A percentile compares a stretch with the other conserved stretches of the same genome.
phyloP scores from a whole-genome alignment of 2,888 invertebrate genomes.

The Odontomyia ornata region DNA sequence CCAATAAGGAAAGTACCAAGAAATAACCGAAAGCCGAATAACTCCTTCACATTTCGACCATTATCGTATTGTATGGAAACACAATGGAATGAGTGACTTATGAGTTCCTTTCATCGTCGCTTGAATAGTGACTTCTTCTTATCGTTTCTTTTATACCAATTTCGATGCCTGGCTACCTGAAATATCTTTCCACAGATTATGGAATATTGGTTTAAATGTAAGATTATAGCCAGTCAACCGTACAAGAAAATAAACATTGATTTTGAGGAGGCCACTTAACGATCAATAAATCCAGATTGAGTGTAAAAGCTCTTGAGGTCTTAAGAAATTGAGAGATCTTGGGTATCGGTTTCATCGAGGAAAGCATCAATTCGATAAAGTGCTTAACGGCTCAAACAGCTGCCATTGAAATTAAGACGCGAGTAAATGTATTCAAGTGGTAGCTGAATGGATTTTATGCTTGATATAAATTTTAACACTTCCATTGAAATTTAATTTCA shows the following conservation, averaged over 20 bases:
- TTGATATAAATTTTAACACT: too few species aligned
- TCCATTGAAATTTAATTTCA: too few species aligned
- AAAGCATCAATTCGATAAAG: conserved; percentile 5
- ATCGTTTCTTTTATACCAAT: neutral
- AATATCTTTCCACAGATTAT: neutral
- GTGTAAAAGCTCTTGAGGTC: neutral
- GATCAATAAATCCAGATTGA: conserved; percentile 10
- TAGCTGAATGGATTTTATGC: neutral
- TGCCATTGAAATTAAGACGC: neutral
- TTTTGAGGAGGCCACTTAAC: conserved; percentile 1
- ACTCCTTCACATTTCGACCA: conserved; percentile 12
- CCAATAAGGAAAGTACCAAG: conserved; percentile 20
- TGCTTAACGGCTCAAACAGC: neutral
- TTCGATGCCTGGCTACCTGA: neutral
- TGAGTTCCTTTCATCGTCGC: conserved; percentile 20
- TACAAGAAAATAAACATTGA: conserved; percentile 17
- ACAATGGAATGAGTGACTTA: conserved; percentile 12
- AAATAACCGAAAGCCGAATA: neutral
- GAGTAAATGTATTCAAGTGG: neutral
- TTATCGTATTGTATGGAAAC: conserved; percentile 10
- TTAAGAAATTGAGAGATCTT: conserved; percentile 13
- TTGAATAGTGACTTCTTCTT: neutral
- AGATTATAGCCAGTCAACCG: neutral
- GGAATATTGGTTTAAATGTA: conserved; percentile 14
- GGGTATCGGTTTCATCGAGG: conserved; percentile 16